phyloP scores from a whole-genome alignment of 2,888 invertebrate genomes.

The Cheilosia variabilis region DNA sequence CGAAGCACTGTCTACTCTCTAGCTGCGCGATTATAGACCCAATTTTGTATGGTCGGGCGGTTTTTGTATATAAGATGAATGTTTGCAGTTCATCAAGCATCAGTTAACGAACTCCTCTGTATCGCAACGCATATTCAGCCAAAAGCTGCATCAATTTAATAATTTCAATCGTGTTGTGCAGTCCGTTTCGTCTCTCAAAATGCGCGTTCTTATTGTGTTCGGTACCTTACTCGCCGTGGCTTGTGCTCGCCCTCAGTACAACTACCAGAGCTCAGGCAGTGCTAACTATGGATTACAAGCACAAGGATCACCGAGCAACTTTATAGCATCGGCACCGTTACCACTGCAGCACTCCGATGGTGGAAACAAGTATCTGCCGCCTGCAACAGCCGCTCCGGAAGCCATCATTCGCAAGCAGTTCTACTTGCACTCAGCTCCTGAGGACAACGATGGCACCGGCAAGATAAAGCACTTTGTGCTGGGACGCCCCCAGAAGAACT shows the following conservation, averaged over 20 bases:
- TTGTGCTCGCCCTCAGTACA: slow-evolving; percentile 80
- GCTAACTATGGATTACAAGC: slow-evolving; percentile 62
- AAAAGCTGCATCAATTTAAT: slow-evolving; percentile 44
- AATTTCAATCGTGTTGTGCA: slow-evolving; percentile 3
- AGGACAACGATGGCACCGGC: slow-evolving; percentile 79
- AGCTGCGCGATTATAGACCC: slow-evolving; percentile 33
- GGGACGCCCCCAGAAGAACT: slow-evolving; percentile 81
- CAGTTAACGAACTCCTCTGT: slow-evolving; percentile 73
- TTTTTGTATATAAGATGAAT: slow-evolving; percentile 74
- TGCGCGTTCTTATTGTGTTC: slow-evolving; percentile 77
- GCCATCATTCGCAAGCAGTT: slow-evolving; percentile 82
- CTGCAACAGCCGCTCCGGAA: slow-evolving; percentile 63
- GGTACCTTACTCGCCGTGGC: slow-evolving; percentile 76
- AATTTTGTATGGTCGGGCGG: slow-evolving; percentile 42
- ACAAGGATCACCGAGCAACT: slow-evolving; percentile 34
- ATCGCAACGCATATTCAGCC: slow-evolving; percentile 63
- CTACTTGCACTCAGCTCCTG: slow-evolving; percentile 81
- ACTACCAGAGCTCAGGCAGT: slow-evolving; percentile 77
- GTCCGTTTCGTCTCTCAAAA: slow-evolving; percentile 56
- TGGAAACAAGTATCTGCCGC: slow-evolving; percentile 76
- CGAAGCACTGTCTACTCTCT: slow-evolving; percentile 49
- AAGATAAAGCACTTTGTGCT: slow-evolving; percentile 80
- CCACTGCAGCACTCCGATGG: slow-evolving; percentile 32
- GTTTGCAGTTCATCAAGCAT: slow-evolving; percentile 67
- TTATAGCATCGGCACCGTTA: background rate